Evolutionary conservation across 2,888 invertebrate genomes (phyloP), one percentile per base, ranked within the genome.

Genomic region (Hypselothyrea guttata): DNA sequence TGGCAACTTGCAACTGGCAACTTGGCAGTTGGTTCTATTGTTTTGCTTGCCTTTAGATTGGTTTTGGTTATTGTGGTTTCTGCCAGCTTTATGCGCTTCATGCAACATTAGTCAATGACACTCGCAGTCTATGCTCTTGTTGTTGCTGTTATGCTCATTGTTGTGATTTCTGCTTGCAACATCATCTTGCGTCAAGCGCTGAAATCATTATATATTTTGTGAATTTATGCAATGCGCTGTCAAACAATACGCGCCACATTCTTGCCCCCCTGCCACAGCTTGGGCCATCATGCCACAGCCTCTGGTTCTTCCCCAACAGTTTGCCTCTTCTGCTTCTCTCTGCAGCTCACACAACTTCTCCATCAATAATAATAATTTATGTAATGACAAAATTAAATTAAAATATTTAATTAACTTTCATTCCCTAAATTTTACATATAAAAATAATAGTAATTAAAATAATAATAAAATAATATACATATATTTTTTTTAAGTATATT

Each of bases 21-120:
- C 37, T 40, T n/a, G 33, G 28, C 37, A 33, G 41, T 51, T 61
- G 44, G 59, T 71, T 71, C 71, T 71, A 73, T 71, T 71, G 71
- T 73, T 63, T 60, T 48, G 46, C 49, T 63, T 73, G 58, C 49
- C 71, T 62, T 71, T 65, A 77, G 75, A 82, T 75, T 82, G 78
- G 64, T 46, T 55, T 54, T 58, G 60, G 71, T 57, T 77, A 64
- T 84, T 81, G 84, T 72, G 76, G 84, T 72, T 76, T 51, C 52
- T 59, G 67, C 45, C 59, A 69, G 82, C 71, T 77, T 77, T 77
- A 59, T 81, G 81, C 84, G 77, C 77, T 77, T 84, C 81, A 84
- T 84, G 77, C 84, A 72, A 70, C 77, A 84, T 84, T 84, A 77
- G 84, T 84, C 84, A 84, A 84, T 75, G 84, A 81, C 77, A 77